Evolutionary conservation across 2,113 vertebrate genomes (phyloP).

Genomic region (Phaethornis superciliosus): DNA sequence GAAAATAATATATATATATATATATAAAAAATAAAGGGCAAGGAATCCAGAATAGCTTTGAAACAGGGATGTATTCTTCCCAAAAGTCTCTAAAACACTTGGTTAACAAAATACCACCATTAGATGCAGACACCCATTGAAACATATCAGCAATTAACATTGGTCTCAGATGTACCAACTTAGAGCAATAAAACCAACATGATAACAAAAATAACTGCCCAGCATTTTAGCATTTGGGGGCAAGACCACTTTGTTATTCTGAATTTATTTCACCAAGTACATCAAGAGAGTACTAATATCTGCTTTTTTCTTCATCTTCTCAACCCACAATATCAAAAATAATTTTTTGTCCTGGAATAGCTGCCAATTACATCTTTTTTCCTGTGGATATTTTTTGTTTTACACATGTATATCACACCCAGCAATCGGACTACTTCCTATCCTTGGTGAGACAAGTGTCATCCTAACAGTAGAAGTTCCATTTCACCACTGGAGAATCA

Average conservation of each 20-base stretch:
- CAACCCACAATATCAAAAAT: not conserved
- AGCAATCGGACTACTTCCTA: not conserved
- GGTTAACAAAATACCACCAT: not conserved
- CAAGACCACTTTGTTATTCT: not conserved
- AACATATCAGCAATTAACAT: not conserved
- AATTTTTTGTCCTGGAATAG: not conserved
- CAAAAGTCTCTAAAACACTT: not conserved
- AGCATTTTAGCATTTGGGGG: not conserved
- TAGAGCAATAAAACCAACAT: not conserved
- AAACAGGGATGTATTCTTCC: not conserved
- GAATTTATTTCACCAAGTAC: not conserved
- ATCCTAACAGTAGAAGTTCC: not conserved
- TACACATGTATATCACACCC: not conserved
- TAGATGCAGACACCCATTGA: not conserved
- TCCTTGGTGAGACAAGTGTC: not conserved
- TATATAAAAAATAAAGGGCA: not conserved
- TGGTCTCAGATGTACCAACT: not conserved
- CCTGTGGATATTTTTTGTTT: not conserved
- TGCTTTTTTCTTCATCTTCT: not conserved
- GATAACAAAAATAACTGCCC: not conserved
- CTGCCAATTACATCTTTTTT: not conserved
- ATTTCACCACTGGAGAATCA: not conserved
- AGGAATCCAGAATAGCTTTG: not conserved
- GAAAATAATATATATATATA: no score
- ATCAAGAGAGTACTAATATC: not conserved